Conservation (phyloP, 2,113 vertebrate species). For the Ramphastos sulfuratus region DNA sequence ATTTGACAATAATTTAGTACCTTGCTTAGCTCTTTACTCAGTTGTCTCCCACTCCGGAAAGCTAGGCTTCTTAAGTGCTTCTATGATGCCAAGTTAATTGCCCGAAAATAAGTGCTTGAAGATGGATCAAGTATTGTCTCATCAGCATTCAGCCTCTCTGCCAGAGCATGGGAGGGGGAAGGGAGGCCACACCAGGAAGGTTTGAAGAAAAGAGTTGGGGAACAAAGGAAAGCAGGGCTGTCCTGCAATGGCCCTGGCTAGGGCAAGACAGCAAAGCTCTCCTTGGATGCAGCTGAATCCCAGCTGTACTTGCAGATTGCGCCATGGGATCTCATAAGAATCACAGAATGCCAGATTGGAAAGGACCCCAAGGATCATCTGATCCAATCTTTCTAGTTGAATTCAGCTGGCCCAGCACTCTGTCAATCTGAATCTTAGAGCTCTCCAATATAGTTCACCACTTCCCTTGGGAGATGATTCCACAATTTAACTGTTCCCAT, state of each 20-base stretch:
- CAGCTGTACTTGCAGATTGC: background rate
- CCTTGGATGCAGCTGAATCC: background rate
- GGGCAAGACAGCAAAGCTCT: background rate
- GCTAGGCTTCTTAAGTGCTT: constrained; percentile 65
- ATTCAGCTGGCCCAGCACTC: too few relatives aligned
- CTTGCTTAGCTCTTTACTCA: constrained; percentile 50
- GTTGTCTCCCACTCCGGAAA: constrained; percentile 58
- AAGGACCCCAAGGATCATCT: too few relatives aligned
- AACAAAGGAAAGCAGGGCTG: background rate
- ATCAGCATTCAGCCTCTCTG: constrained; percentile 55
- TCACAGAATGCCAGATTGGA: too few relatives aligned
- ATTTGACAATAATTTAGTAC: constrained; percentile 60
- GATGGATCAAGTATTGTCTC: constrained; percentile 66
- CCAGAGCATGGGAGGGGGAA: background rate
- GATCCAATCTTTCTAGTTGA: too few relatives aligned
- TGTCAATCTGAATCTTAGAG: too few relatives aligned
- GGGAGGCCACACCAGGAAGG: background rate
- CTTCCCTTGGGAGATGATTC: too few relatives aligned
- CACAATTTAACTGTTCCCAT: too few relatives aligned
- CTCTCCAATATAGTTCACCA: too few relatives aligned
- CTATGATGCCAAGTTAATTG: constrained; percentile 69
- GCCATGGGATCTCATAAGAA: background rate
- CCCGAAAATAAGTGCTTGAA: constrained; percentile 64
- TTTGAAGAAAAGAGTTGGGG: background rate
- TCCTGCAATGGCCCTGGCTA: background rate